A percentile compares a stretch with the other conserved stretches of the same genome.
Evolutionary conservation across 2,888 invertebrate species (phyloP).

Genomic region (Meghimatium bilineatum): DNA sequence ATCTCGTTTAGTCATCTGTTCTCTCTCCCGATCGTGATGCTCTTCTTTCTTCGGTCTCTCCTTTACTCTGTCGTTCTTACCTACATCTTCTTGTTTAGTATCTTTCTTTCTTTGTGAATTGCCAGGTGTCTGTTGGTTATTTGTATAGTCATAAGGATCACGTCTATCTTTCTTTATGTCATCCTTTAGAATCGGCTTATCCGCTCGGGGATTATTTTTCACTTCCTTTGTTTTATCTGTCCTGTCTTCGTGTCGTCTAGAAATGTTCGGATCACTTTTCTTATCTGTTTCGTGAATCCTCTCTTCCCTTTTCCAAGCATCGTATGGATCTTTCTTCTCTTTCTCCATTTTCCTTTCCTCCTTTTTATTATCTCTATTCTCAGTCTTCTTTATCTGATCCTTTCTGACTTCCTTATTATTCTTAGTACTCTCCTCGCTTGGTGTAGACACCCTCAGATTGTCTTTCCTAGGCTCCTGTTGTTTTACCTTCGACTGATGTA

Average conservation of each 20-base stretch:
- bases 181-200: background rate
- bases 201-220: background rate
- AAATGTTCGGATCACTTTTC: background rate
- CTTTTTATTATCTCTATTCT: background rate
- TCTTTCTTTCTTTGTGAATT: background rate
- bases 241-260: constrained; percentile 13
- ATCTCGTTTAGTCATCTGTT: constrained; percentile 12
- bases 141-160: background rate
- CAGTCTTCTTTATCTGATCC: background rate
- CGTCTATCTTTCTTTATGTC: background rate
- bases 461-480: background rate
- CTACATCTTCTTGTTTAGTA: background rate
- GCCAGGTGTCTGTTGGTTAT: background rate
- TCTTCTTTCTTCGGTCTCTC: background rate
- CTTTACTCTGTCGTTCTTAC: background rate
- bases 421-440: background rate
- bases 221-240: background rate
- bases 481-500: background rate
- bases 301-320: background rate
- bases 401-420: background rate
- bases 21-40: background rate
- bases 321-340: constrained; percentile 7
- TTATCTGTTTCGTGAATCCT: background rate
- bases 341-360: background rate
- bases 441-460: background rate